These are phyloP conservation scores for Ophiodon elongatus DNA, from an alignment of 2,113 vertebrate species.

Conservation along the genomic window DNA sequence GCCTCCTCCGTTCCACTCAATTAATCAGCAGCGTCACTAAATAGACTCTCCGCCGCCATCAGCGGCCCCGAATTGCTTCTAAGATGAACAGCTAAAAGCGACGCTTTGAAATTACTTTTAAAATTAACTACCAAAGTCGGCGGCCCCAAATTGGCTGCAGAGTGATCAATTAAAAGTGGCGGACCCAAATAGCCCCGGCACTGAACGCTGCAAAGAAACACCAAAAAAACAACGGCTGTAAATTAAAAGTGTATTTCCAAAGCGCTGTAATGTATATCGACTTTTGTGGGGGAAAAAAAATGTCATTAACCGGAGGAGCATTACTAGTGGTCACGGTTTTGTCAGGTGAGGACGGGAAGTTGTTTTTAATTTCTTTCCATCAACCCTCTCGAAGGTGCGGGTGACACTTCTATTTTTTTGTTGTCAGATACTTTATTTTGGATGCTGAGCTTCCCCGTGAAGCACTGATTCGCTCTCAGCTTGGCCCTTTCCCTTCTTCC, in stretches of 20 bases:
- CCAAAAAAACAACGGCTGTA: neutral
- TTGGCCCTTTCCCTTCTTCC: neutral
- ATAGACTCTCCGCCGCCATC: slow-evolving; percentile 39
- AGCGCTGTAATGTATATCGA: slow-evolving; percentile 14
- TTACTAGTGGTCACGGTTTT: neutral
- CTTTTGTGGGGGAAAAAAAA: neutral
- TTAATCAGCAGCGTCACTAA: slow-evolving; percentile 52
- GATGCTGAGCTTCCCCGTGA: neutral
- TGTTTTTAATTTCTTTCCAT: neutral
- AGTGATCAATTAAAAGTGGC: slow-evolving; percentile 63
- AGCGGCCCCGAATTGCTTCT: slow-evolving; percentile 44
- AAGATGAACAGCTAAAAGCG: slow-evolving; percentile 58
- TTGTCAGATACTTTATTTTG: neutral
- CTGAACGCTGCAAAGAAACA: slow-evolving; percentile 14
- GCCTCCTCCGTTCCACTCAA: slow-evolving; percentile 17
- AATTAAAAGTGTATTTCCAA: slow-evolving; percentile 24
- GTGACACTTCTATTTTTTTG: neutral
- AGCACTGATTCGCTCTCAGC: neutral
- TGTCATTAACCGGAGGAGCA: slow-evolving; percentile 22
- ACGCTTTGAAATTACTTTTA: slow-evolving; percentile 68
- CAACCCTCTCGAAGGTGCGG: neutral
- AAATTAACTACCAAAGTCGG: slow-evolving; percentile 66
- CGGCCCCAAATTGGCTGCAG: slow-evolving; percentile 57
- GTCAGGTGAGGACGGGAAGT: neutral
- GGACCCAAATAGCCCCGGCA: slow-evolving; percentile 49